These are phyloP conservation scores for Panagrolaimus sp. DNA, from an alignment of 1,140 invertebrate species.

Conservation along the genomic window DNA sequence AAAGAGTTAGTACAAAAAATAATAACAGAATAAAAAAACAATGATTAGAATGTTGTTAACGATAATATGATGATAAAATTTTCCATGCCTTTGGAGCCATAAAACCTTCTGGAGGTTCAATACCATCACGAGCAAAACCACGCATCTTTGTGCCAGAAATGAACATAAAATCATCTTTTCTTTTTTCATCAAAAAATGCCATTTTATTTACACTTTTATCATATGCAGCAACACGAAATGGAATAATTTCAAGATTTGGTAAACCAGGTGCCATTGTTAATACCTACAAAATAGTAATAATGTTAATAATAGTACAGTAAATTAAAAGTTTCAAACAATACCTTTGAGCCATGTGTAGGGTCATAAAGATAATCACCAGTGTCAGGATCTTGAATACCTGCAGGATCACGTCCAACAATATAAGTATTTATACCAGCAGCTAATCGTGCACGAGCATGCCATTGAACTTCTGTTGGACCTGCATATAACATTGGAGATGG, in stretches of 20 bases:
- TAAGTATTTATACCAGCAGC: slow-evolving; percentile 94
- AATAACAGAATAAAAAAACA: no score
- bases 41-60: background rate
- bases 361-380: slow-evolving; percentile 84
- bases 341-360: slow-evolving; percentile 79
- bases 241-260: slow-evolving; percentile 83
- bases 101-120: slow-evolving; percentile 85
- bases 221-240: slow-evolving; percentile 94
- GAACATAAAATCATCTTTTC: slow-evolving; percentile 81
- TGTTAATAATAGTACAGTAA: slow-evolving; percentile 17
- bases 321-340: slow-evolving; percentile 59
- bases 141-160: slow-evolving; percentile 98
- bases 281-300: slow-evolving; percentile 59
- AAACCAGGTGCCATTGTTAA: slow-evolving; percentile 87
- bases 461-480: slow-evolving; percentile 96
- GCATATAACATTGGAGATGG: slow-evolving; percentile 99
- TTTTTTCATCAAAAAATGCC: slow-evolving; percentile 81
- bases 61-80: slow-evolving; percentile 60
- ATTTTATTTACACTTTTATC: slow-evolving; percentile 76
- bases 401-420: slow-evolving; percentile 96
- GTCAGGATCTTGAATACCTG: slow-evolving; percentile 85
- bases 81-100: slow-evolving; percentile 93
- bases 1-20: no score
- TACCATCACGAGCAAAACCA: slow-evolving; percentile 71
- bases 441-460: slow-evolving; percentile 95